Conservation (phyloP, 2,888 invertebrate genomes). For the Eristalis intricaria region DNA sequence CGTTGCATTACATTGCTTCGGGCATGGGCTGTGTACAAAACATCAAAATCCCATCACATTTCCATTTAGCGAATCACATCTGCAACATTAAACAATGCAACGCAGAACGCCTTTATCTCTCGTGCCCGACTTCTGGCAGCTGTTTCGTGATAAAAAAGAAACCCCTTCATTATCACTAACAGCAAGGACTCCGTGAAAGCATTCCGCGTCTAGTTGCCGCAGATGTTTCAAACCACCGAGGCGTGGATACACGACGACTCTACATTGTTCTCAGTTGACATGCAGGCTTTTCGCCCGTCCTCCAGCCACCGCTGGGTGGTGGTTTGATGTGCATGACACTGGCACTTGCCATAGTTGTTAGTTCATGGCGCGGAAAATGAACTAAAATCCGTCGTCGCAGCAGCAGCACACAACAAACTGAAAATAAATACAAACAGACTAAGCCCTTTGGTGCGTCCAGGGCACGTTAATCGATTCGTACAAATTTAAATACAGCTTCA, state of each 20-base stretch:
- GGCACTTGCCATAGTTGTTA: slow-evolving; percentile 1
- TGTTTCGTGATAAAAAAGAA: neutral
- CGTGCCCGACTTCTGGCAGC: neutral
- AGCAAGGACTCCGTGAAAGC: slow-evolving; percentile 6
- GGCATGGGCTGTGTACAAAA: neutral
- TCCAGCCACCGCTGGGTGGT: neutral
- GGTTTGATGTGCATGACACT: slow-evolving; percentile 24
- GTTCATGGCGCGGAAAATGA: neutral
- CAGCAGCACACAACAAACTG: neutral
- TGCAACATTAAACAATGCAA: slow-evolving; percentile 31
- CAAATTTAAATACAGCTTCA: neutral
- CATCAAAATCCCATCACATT: slow-evolving; percentile 26
- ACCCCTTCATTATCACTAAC: slow-evolving; percentile 3
- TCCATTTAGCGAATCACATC: slow-evolving; percentile 32
- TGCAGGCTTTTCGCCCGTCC: neutral
- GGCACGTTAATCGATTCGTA: slow-evolving; percentile 11
- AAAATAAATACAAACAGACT: neutral
- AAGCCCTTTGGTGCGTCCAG: neutral
- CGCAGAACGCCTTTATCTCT: neutral
- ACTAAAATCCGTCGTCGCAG: neutral
- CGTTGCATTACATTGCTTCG: neutral
- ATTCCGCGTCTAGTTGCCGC: neutral
- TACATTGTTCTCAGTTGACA: slow-evolving; percentile 10
- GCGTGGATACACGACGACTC: neutral
- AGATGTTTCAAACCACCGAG: neutral